Evolutionary conservation across 2,797 vertebrate genomes (phyloP), one percentile per base, ranked within the genome.

Genomic region (Semaprochilodus insignis): DNA sequence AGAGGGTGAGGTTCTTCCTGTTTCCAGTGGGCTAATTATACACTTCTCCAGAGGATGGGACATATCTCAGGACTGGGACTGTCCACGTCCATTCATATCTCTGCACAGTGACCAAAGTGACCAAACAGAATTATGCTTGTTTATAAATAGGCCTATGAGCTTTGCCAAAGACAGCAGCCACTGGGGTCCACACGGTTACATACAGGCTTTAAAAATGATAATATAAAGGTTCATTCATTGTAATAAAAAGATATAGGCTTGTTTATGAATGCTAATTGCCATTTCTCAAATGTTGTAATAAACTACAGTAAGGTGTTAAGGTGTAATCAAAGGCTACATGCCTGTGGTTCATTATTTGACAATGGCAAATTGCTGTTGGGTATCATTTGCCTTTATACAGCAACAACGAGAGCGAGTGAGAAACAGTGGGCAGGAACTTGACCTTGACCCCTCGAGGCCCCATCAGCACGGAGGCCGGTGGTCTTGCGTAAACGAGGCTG

Each of bases 1-100:
- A 60, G 91, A 93, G 93, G 94, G 94, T 87, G 93, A 93, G 93
- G 94, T 91, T 92, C 93, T 95, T 95, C 94, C 95, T 96, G 95
- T 94, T 94, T 95, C 90, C 93, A 92, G 89, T 80, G 85, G 85
- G 90, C 88, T 94, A 94, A 95, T 95, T 95, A 94, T 91, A 93
- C 89, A 83, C 63, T 40, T 91, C 93, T 93, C 85, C 48, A 72
- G 93, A 92, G 92, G 85, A 91, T 84, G 75, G 83, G 81, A n/a
- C 72, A 83, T 87, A 90, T 92, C 89, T 84, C 54, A 82, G 86
- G 82, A 91, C 80, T 78, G 89, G 80, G 70, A 77, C 21, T 21
- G 34, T 65, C 25, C 17, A 40, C 40, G 40, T 40, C 51, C 69
- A 23, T 51, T 14, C 8, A 21, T 3, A 44, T 60, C 57, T 23